Base-by-base conservation (phyloP, 2,113 vertebrate species). In the Pipra filicauda region DNA sequence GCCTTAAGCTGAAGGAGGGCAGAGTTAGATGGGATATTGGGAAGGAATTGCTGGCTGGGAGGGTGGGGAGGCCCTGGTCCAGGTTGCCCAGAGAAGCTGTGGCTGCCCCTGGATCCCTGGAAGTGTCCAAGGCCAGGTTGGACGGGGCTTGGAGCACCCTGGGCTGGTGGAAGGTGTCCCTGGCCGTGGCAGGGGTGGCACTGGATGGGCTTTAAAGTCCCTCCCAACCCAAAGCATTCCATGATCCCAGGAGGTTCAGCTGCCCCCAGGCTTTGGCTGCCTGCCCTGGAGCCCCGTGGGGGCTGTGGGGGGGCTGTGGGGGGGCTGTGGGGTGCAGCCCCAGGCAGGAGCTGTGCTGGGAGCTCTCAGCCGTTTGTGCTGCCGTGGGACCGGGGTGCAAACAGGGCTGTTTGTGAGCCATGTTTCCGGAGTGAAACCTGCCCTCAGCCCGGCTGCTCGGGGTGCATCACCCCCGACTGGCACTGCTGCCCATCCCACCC, bases 371-470 rank as follows among this genome's bases (percentile, higher is more conserved):
- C 15, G 30, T 67, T 78, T 35, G 77, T 51, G 72, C 85, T 28
- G 57, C 91, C 41, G 46, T n/a, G 64, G 94, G 58, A 33, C 30
- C 37, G 31, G 12, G 26, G 13, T 58, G 81, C 27, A 37, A 44
- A 44, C 55, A 39, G 13, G 41, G 54, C 80, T 51, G 74, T 62
- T 71, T 44, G 61, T 65, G 24, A 67, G 48, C 69, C 1, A 24
- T 44, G n/a, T 58, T 95, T 95, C 94, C 91, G 88, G 22, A 72
- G 84, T 52, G 94, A 95, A 91, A 84, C 88, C 61, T 39, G 35
- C 15, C 35, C 10, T 39, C 24, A 14, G 41, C 66, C 74, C 12
- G 2, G 18, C 52, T 0, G 44, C 77, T 59, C n/a, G 6, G 23
- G n/a, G 15, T 15, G n/a, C 27, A n/a, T 12, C 12, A 7, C 44